These are phyloP conservation scores for Apodemia zela DNA, from an alignment of 2,888 invertebrate genomes.

Conservation along the genomic window DNA sequence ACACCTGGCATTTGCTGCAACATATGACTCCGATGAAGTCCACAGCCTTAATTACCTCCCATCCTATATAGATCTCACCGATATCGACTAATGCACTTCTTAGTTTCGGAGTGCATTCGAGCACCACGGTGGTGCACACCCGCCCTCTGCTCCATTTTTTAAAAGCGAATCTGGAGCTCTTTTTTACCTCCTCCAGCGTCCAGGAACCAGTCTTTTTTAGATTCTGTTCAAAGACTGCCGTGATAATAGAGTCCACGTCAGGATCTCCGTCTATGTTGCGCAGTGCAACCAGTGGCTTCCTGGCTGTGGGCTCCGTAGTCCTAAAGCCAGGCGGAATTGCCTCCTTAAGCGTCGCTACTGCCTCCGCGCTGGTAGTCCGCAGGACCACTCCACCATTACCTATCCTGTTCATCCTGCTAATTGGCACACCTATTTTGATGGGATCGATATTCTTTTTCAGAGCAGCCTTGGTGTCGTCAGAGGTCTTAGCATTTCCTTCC, in stretches of 20 bases:
- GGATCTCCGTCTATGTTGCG: neutral
- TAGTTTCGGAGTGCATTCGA: neutral
- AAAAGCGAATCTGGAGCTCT: too few species aligned
- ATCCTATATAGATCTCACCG: neutral
- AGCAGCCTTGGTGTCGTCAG: neutral
- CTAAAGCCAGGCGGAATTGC: too few species aligned
- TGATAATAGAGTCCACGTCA: neutral
- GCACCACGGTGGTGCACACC: neutral
- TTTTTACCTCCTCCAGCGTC: neutral
- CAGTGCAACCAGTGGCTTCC: too few species aligned
- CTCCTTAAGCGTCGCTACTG: too few species aligned
- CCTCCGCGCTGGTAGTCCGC: too few species aligned
- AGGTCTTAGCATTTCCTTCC: neutral
- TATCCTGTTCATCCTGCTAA: neutral
- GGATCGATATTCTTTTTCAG: neutral
- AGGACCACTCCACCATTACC: neutral
- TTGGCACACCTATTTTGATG: neutral
- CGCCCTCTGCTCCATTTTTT: neutral
- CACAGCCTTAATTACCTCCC: neutral
- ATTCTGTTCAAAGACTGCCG: neutral
- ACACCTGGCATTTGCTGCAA: too few species aligned
- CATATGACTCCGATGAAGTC: neutral
- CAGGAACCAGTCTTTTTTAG: neutral
- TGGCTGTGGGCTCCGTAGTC: too few species aligned
- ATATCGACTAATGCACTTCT: neutral